A percentile compares a stretch with the other conserved stretches of the same genome.
phyloP scores from a whole-genome alignment of 2,888 invertebrate species.

The Aelia acuminata region DNA sequence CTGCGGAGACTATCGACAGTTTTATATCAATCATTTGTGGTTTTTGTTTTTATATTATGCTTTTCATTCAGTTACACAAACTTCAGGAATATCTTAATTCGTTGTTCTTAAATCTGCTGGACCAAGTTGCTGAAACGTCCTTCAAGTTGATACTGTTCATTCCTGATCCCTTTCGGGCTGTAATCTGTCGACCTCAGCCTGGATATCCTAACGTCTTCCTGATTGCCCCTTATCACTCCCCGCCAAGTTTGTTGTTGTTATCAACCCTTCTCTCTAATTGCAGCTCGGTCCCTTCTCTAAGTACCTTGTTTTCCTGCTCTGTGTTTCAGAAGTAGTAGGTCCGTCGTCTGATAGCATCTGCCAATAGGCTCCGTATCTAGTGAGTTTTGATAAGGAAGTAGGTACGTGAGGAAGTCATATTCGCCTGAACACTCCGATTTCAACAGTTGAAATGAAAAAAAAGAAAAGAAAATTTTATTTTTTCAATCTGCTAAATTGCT shows the following conservation, averaged over 20 bases:
- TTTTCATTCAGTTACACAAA: too few relatives aligned
- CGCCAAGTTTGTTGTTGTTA: background rate
- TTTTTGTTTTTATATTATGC: too few relatives aligned
- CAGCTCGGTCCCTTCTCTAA: background rate
- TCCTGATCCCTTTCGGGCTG: background rate
- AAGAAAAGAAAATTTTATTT: too few relatives aligned
- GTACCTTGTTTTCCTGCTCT: background rate
- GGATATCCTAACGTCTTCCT: background rate
- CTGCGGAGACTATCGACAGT: too few relatives aligned
- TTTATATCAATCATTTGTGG: too few relatives aligned
- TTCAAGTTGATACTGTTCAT: background rate
- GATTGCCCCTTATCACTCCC: conserved; percentile 18
- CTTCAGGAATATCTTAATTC: too few relatives aligned
- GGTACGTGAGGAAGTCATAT: background rate
- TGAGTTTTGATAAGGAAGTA: background rate
- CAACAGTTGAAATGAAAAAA: too few relatives aligned
- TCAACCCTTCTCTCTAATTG: conserved; percentile 21
- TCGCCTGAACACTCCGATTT: background rate
- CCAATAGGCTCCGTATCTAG: background rate
- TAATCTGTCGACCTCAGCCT: background rate
- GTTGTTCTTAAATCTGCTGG: too few relatives aligned
- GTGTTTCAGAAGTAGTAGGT: background rate
- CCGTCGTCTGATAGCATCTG: background rate
- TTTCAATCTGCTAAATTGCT: too few relatives aligned
- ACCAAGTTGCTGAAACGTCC: background rate